Conservation (phyloP, 2,888 invertebrate species). For the Cordilura impudica region DNA sequence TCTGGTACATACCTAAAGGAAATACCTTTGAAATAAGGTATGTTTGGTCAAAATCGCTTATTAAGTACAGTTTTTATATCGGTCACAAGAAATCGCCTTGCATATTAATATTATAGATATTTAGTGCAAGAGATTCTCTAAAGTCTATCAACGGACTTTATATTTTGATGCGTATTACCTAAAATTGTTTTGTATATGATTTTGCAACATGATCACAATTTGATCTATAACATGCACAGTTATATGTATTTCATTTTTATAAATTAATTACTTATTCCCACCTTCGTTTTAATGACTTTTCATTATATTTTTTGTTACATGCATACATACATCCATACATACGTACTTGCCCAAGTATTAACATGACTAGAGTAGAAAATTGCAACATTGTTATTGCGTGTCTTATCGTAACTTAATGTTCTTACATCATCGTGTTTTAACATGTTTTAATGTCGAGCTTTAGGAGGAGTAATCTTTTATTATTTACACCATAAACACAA, state of each 20-base stretch:
- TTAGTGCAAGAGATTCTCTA: no score
- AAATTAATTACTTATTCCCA: conserved; percentile 31
- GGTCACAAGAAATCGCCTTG: no score
- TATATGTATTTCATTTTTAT: neutral
- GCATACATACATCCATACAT: conserved; percentile 16
- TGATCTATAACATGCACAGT: no score
- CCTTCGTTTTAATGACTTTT: conserved; percentile 42
- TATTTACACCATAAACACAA: conserved; percentile 28
- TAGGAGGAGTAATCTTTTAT: conserved; percentile 32
- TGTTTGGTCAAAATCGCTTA: no score
- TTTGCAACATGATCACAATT: no score
- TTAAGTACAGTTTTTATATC: no score
- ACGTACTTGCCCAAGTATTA: conserved; percentile 1
- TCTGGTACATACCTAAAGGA: no score
- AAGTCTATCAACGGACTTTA: no score
- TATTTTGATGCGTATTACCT: no score
- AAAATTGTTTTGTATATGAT: no score
- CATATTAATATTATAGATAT: no score
- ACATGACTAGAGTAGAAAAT: conserved; percentile 23
- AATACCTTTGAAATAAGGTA: no score
- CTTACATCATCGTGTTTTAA: conserved; percentile 28
- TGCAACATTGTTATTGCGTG: conserved; percentile 59
- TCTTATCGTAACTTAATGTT: conserved; percentile 51
- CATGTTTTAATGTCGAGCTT: conserved; percentile 24
- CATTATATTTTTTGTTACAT: conserved; percentile 18